phyloP scores from a whole-genome alignment of 2,888 invertebrate genomes.

The Eilema griseolum region DNA sequence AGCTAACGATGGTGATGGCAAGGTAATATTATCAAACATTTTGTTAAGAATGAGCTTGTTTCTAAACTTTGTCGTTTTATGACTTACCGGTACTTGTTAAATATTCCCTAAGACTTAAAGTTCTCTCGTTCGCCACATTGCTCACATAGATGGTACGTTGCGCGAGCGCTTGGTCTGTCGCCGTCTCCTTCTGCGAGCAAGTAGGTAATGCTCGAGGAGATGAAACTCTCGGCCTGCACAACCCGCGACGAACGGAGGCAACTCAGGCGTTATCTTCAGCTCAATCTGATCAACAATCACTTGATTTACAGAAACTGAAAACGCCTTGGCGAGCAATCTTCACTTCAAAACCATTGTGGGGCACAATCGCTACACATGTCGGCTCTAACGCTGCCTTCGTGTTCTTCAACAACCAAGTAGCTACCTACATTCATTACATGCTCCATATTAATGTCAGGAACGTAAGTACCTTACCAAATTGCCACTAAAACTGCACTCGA shows the following conservation, averaged over 20 bases:
- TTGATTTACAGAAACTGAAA: constrained; percentile 65
- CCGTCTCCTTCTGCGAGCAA: too few species aligned
- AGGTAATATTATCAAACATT: constrained; percentile 38
- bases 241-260: too few species aligned
- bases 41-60: not conserved
- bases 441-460: constrained; percentile 79
- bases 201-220: too few species aligned
- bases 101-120: too few species aligned
- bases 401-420: constrained; percentile 89
- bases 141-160: too few species aligned
- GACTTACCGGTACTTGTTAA: too few species aligned
- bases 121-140: too few species aligned
- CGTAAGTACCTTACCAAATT: constrained; percentile 53
- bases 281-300: not conserved
- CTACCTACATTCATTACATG: constrained; percentile 88
- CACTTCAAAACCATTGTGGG: constrained; percentile 76
- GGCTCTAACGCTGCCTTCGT: constrained; percentile 87
- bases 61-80: too few species aligned
- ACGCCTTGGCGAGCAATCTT: constrained; percentile 84
- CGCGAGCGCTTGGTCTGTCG: too few species aligned
- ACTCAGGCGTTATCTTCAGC: too few species aligned
- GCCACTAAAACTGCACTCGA: too few species aligned
- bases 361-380: constrained; percentile 86
- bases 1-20: constrained; percentile 42
- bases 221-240: too few species aligned